phyloP scores from a whole-genome alignment of 2,888 invertebrate species.

The Nephrotoma guestfalica region DNA sequence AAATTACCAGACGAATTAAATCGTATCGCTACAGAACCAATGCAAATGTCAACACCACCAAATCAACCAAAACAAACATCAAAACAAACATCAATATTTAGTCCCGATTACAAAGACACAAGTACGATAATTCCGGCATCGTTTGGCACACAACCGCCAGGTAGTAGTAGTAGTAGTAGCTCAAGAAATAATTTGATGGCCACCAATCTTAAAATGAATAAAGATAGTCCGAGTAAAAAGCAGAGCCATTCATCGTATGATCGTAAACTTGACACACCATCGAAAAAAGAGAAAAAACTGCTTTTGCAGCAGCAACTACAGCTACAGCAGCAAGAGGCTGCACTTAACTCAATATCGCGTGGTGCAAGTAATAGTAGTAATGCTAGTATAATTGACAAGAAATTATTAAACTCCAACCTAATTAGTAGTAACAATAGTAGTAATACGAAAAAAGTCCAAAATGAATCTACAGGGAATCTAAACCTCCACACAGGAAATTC shows the following conservation, averaged over 20 bases:
- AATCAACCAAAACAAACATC: slow-evolving; percentile 13
- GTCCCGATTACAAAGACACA: slow-evolving; percentile 31
- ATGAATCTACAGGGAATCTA: neutral
- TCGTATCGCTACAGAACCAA: slow-evolving; percentile 4
- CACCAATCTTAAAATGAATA: slow-evolving; percentile 16
- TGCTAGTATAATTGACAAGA: slow-evolving; percentile 3
- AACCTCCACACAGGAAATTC: slow-evolving; percentile 13
- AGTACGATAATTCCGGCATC: slow-evolving; percentile 13
- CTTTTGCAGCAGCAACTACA: slow-evolving; percentile 11
- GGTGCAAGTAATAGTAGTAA: neutral
- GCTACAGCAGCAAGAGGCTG: slow-evolving; percentile 12
- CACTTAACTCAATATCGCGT: neutral
- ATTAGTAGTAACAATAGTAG: neutral
- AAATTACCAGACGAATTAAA: slow-evolving; percentile 7
- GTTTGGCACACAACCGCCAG: slow-evolving; percentile 1
- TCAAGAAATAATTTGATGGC: slow-evolving; percentile 12
- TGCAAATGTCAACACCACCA: slow-evolving; percentile 18
- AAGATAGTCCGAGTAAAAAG: slow-evolving; percentile 22
- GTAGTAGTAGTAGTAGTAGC: slow-evolving; percentile 9
- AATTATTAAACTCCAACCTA: neutral
- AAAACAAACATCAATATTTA: slow-evolving; percentile 24
- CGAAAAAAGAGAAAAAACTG: slow-evolving; percentile 24
- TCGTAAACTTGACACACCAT: slow-evolving; percentile 17
- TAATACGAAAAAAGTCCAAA: neutral
- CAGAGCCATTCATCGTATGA: slow-evolving; percentile 10